These are phyloP conservation scores for Babylonia areolata DNA, from an alignment of 1,140 invertebrate genomes.

Conservation along the genomic window DNA sequence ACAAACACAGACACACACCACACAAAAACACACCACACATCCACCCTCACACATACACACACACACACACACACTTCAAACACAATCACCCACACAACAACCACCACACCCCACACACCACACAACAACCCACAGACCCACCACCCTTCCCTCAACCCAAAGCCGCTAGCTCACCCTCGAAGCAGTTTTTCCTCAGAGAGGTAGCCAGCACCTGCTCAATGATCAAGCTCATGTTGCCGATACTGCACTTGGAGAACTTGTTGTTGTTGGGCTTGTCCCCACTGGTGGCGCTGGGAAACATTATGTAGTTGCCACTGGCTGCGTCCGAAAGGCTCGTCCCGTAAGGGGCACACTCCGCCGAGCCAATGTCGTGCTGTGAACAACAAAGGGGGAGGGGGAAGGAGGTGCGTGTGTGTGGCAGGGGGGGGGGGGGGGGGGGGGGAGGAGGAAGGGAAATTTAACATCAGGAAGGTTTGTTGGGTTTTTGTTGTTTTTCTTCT, in stretches of 20 bases:
- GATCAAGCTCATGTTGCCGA: conserved; percentile 90
- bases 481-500: too few species aligned
- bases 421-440: background rate
- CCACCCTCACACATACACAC: background rate
- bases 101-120: too few species aligned
- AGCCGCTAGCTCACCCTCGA: conserved; percentile 77
- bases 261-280: conserved; percentile 73
- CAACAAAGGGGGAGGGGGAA: background rate
- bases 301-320: conserved; percentile 95
- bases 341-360: conserved; percentile 80
- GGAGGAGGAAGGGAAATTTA: background rate
- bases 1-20: too few species aligned
- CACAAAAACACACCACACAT: background rate
- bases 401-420: too few species aligned
- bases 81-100: background rate
- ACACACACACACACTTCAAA: background rate
- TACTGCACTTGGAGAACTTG: conserved; percentile 79
- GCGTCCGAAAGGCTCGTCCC: conserved; percentile 85
- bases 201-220: conserved; percentile 82
- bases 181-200: conserved; percentile 94
- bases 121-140: background rate
- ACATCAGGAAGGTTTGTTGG: too few species aligned
- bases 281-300: conserved; percentile 75
- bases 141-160: background rate
- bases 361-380: conserved; percentile 95